Conservation (phyloP, 1,140 invertebrate genomes). For the Rhynchophorus ferrugineus region DNA sequence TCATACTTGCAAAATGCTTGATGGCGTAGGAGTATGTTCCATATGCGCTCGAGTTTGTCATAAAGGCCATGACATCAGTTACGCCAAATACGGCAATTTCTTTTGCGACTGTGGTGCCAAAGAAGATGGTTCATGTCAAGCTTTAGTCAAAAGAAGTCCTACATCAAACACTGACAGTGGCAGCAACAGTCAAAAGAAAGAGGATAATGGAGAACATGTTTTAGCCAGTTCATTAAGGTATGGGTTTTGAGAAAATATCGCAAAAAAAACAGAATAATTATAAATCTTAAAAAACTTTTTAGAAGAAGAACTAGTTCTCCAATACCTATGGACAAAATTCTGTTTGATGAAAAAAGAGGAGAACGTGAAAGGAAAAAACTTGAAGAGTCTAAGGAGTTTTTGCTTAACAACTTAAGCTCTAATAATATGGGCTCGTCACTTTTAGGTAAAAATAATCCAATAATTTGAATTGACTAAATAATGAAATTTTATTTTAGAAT, state of each 20-base stretch:
- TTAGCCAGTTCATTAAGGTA: slow-evolving; percentile 51
- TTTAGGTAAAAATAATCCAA: no score
- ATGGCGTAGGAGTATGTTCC: slow-evolving; percentile 94
- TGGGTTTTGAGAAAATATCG: slow-evolving; percentile 48
- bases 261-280: not conserved
- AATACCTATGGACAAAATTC: slow-evolving; percentile 43
- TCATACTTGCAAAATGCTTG: slow-evolving; percentile 96
- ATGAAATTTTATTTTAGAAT: slow-evolving; percentile 29
- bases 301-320: slow-evolving; percentile 67
- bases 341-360: slow-evolving; percentile 28
- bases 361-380: slow-evolving; percentile 33
- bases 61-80: slow-evolving; percentile 92
- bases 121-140: slow-evolving; percentile 72
- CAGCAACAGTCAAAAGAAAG: slow-evolving; percentile 41
- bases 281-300: not conserved
- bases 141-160: slow-evolving; percentile 64
- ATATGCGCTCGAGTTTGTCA: slow-evolving; percentile 96
- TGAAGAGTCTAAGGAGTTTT: slow-evolving; percentile 46
- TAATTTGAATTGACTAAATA: no score
- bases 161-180: not conserved
- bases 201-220: slow-evolving; percentile 37
- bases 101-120: slow-evolving; percentile 99
- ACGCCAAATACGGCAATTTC: slow-evolving; percentile 97
- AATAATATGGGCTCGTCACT: slow-evolving; percentile 42
- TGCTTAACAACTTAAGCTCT: slow-evolving; percentile 45